Evolutionary conservation across 2,797 vertebrate species (phyloP).

Genomic region (Cheirogaleus major): DNA sequence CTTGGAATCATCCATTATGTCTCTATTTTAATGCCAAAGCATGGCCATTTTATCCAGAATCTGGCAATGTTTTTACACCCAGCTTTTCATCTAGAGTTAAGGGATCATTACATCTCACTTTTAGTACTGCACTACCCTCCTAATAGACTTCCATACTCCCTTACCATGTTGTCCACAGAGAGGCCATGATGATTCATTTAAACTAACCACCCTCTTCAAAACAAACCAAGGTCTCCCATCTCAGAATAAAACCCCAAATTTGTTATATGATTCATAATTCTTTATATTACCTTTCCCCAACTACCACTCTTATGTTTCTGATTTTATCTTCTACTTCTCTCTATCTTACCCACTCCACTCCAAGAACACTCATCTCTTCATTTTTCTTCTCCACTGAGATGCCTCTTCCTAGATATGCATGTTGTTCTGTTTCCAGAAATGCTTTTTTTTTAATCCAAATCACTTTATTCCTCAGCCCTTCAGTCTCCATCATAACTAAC

Average conservation of each 20-base stretch:
- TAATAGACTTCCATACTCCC: neutral
- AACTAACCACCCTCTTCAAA: neutral
- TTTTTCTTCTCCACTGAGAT: neutral
- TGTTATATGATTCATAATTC: neutral
- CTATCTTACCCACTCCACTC: no score
- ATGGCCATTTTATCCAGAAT: neutral
- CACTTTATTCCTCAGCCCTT: neutral
- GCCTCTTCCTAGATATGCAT: neutral
- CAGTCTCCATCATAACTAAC: neutral
- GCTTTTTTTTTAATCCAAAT: neutral
- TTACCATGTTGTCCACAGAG: neutral
- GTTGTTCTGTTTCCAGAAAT: neutral
- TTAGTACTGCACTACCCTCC: neutral
- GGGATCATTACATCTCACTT: neutral
- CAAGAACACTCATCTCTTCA: neutral
- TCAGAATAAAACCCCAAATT: neutral
- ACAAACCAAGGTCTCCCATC: no score
- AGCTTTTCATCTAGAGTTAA: neutral
- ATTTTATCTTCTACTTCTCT: neutral
- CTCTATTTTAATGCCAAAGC: neutral
- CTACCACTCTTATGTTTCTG: neutral
- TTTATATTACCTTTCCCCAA: neutral
- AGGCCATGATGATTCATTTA: neutral
- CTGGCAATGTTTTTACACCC: neutral
- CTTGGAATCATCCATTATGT: neutral